Evolutionary conservation across 2,113 vertebrate species (phyloP), one percentile per base, ranked within the genome.

Genomic region (Polypterus bichir): DNA sequence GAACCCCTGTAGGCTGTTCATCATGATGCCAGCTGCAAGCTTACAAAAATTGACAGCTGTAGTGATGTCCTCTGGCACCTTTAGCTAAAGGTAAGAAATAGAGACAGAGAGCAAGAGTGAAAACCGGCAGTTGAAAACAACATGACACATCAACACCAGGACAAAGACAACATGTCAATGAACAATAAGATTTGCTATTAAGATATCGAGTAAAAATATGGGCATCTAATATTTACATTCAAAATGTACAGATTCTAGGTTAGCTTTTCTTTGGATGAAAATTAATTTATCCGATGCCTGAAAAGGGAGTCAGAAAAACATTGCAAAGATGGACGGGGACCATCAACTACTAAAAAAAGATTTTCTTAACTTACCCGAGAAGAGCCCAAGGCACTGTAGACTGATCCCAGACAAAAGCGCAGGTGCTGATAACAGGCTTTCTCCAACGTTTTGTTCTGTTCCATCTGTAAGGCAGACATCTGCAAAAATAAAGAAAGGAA

Each of bases 311-410:
- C 27, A 27, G 27, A 27, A 27, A 27, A 27, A 27, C 46, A 27
- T n/a, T 27, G 9, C 56, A 57, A 45, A 11, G 3, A 27, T 27
- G 3, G n/a, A 45, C 3, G 11, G 3, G 27, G 27, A 27, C 27
- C 27, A 27, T 27, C 27, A 1, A 27, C 1, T 27, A 27, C 27
- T 2, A 27, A 27, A 27, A 27, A 27, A 27, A 27, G 27, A n/a
- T n/a, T n/a, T n/a, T n/a, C 27, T 27, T 27, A 27, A 27, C 27
- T 27, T 82, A 95, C 92, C 90, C 91, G 83, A 66, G 77, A 82
- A 63, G 71, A 64, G 9, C 82, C 78, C 64, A 91, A 79, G 73
- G 86, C 81, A 4, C 90, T 80, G 0, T 86, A 83, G 5, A 84
- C 71, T 61, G 79, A 65, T 1, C 61, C 70, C 8, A 87, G 78